A percentile compares a stretch with the other conserved stretches of the same genome.
These are phyloP conservation scores for Acanthaster planci DNA, from an alignment of 35 echinoderm and acorn worm species.

Conservation along the genomic window DNA sequence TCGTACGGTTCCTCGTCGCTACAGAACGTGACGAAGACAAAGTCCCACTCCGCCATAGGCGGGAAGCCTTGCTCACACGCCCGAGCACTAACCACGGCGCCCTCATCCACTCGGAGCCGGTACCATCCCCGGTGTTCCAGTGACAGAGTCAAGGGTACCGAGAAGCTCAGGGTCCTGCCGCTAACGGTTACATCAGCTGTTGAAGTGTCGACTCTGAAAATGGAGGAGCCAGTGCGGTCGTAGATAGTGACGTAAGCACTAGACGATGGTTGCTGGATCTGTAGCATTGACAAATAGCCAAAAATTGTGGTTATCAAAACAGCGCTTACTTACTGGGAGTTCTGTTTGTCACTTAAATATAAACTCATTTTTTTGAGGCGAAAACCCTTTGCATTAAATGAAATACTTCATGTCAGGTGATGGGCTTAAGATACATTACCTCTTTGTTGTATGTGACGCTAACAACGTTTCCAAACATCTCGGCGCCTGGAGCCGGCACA, in stretches of 20 bases:
- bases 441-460: slow-evolving; percentile 15
- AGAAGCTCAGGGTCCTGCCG: slow-evolving; percentile 9
- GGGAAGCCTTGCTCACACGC: neutral
- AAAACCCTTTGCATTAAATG: too few species aligned
- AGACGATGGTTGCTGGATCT: neutral
- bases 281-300: neutral
- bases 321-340: too few species aligned
- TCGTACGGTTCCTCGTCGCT: neutral
- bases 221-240: neutral
- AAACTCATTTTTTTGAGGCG: too few species aligned
- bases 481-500: neutral
- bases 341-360: too few species aligned
- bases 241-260: neutral
- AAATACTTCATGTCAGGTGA: too few species aligned
- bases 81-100: neutral
- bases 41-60: slow-evolving; percentile 9
- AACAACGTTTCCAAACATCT: slow-evolving; percentile 1
- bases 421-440: neutral
- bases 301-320: neutral
- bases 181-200: neutral
- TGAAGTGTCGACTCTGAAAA: slow-evolving; percentile 12
- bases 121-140: neutral
- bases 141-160: neutral
- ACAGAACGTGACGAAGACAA: slow-evolving; percentile 17
- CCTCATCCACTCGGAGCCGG: neutral